Base-by-base conservation (phyloP, 2,797 vertebrate species). In the Rhadinocentrus ornatus region DNA sequence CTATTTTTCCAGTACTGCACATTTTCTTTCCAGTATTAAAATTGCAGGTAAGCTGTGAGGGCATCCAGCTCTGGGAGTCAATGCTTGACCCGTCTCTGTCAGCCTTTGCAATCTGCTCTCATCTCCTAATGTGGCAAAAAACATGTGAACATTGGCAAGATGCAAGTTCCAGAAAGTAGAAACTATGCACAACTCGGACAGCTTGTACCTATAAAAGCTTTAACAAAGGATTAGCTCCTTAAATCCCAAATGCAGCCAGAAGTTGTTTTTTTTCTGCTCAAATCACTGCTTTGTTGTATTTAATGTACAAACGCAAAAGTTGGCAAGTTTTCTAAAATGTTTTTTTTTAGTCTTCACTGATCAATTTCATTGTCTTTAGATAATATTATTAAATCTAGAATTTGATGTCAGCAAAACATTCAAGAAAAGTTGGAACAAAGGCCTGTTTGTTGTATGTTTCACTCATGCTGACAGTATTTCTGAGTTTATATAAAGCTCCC, bases 111-210 rank as follows among this genome's bases (percentile, higher is more conserved):
- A 72, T 78, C 73, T 39, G 76, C 69, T 74, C 84, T 61, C 73
- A 34, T 71, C 64, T 82, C 73, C 60, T 86, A 82, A 85, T 81
- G 82, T 91, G 86, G 79, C 77, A 84, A 87, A 76, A 87, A 82
- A 89, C 84, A 88, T 91, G 91, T 86, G 88, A 92, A 90, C 88
- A 83, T 39, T 89, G 83, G 85, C 81, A 77, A 67, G 66, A 57
- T 57, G 58, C 46, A 53, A 48, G 41, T 59, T 66, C 77, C 84
- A 69, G 83, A 59, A 70, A 78, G 71, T 83, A 83, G 79, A 75
- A 89, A 87, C 78, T 82, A 66, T 67, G 50, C 71, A 80, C 69
- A 82, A 84, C 57, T 87, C 67, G 73, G 78, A 79, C 83, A 84
- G 84, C 84, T 83, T 66, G 35, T 72, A 31, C 29, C 29, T 31